Base-by-base conservation (phyloP, 2,113 vertebrate species). In the Uria aalge region DNA sequence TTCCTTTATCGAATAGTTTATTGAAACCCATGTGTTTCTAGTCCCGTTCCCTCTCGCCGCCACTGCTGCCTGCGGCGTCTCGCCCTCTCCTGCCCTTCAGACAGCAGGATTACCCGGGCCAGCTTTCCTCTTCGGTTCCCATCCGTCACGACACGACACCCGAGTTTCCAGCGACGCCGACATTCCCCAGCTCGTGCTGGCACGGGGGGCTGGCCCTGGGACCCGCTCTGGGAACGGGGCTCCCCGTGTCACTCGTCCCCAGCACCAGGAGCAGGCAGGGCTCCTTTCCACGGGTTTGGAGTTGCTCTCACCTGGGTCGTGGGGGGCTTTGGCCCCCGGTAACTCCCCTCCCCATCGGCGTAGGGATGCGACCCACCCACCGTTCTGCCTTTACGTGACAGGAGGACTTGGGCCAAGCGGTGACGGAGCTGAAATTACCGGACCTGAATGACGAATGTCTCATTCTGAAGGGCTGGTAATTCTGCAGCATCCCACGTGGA, bases 391-490 rank as follows among this genome's bases (percentile, higher is more conserved):
- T 43, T 17, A 6, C 0, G 23, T 9, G 91, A 30, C 43, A 36
- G 88, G 66, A 77, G 68, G 72, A 60, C 56, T 86, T 38, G 64
- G 87, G 92, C 87, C 60, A 34, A 9, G 64, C 1, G 0, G 40
- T 40, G 85, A 74, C 3, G 4, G 92, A 69, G 81, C 67, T 50
- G 87, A n/a, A 78, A 57, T 75, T 17, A 38, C 90, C 26, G 2
- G 90, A 85, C 85, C 95, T 21, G 6, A 59, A 97, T 97, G 97
- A 97, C 91, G 97, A 96, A 95, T 68, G 21, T 18, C 20, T n/a
- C 21, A 20, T 96, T 97, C 96, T 84, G 96, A 97, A 90, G 94
- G 95, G 94, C 92, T 7, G 66, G 95, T 64, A 26, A 38, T 92
- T 90, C 68, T 2, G 8, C 94, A 57, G 72, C 8, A 0, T 81